These are phyloP conservation scores for Hippoglossus stenolepis DNA, from an alignment of 2,113 vertebrate genomes.

Conservation along the genomic window DNA sequence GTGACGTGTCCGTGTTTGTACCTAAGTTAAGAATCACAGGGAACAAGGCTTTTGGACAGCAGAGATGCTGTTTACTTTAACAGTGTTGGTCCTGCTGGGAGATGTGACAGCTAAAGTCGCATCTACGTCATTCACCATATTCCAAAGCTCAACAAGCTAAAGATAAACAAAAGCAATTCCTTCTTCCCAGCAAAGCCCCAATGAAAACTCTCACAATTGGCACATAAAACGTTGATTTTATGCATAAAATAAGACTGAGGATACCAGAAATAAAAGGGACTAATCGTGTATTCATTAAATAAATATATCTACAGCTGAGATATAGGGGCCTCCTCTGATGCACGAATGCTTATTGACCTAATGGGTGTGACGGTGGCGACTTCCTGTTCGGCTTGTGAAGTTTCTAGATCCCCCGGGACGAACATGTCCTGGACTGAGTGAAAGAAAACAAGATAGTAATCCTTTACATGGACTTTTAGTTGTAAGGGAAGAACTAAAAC, in stretches of 20 bases:
- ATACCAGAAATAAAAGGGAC: constrained; percentile 8
- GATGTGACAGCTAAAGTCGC: not conserved
- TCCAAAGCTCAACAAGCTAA: constrained; percentile 30
- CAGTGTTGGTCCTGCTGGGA: too few species aligned
- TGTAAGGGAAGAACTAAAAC: constrained; percentile 16
- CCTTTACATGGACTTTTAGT: constrained; percentile 45
- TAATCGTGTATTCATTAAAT: constrained; percentile 25
- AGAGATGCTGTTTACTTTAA: not conserved
- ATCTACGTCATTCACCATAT: not conserved
- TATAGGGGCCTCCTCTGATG: constrained; percentile 43
- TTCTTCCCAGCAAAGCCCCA: constrained; percentile 5
- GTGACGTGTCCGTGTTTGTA: not conserved
- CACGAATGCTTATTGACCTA: constrained; percentile 71
- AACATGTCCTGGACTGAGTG: constrained; percentile 48
- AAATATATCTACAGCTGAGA: constrained; percentile 51
- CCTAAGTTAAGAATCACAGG: too few species aligned
- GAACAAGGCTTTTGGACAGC: not conserved
- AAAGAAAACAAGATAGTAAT: constrained; percentile 69
- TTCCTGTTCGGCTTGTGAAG: constrained; percentile 70
- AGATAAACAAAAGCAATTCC: constrained; percentile 24
- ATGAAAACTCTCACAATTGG: constrained; percentile 1
- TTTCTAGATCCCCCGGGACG: constrained; percentile 62
- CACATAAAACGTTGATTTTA: not conserved
- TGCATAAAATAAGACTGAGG: constrained; percentile 19
- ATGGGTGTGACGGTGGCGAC: constrained; percentile 63